phyloP scores from a whole-genome alignment of 2,797 vertebrate genomes.

The Syndactyla subalaris region DNA sequence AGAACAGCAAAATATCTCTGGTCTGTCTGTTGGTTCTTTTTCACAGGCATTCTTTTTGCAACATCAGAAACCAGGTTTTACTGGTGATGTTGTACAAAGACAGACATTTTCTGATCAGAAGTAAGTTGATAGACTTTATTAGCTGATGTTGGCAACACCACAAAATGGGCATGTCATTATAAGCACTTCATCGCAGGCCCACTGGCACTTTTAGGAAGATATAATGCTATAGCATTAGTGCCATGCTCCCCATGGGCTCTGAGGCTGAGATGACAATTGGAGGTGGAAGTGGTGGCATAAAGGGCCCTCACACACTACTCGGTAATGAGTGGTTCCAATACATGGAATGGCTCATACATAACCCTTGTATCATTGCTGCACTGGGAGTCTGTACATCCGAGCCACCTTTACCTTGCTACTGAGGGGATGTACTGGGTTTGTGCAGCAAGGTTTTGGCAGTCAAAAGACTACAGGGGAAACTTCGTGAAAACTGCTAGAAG shows the following conservation, averaged over 20 bases:
- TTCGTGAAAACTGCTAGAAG: background rate
- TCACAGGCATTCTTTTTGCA: background rate
- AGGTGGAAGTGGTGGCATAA: background rate
- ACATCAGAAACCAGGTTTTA: background rate
- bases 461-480: background rate
- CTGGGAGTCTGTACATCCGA: background rate
- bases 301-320: background rate
- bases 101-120: background rate
- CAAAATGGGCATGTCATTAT: background rate
- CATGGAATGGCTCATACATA: accelerated
- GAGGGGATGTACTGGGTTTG: accelerated
- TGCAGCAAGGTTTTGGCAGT: background rate
- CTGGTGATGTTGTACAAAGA: background rate
- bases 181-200: accelerated
- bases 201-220: background rate
- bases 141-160: background rate
- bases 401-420: background rate
- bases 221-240: background rate
- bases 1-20: background rate
- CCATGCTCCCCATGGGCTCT: background rate
- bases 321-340: background rate
- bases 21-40: background rate
- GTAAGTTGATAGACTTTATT: background rate
- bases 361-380: background rate
- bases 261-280: background rate